A percentile compares a stretch with the other conserved stretches of the same genome.
Conservation (phyloP, 2,888 invertebrate species). For the Microctonus aethiopoides region DNA sequence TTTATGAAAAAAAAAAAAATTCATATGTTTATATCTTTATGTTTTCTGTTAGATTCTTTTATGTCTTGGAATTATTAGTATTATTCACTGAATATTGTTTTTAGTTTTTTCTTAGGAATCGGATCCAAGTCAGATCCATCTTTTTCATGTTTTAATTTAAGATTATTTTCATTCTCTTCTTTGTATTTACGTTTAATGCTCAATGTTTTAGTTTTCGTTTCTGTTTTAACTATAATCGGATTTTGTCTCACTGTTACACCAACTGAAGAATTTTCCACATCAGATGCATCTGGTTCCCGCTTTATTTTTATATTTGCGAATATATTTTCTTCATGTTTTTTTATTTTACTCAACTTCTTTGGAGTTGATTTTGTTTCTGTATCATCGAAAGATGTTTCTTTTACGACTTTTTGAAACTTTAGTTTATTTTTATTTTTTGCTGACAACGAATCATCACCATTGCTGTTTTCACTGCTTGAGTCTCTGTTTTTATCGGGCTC, state of each 20-base stretch:
- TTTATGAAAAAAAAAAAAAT: too few relatives aligned
- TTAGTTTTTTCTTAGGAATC: conserved; percentile 34
- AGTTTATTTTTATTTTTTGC: too few relatives aligned
- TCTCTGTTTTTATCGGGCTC: too few relatives aligned
- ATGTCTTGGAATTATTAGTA: too few relatives aligned
- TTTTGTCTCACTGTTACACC: conserved; percentile 6
- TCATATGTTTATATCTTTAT: too few relatives aligned
- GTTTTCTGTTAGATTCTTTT: too few relatives aligned
- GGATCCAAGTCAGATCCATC: conserved; percentile 32
- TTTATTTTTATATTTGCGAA: neutral
- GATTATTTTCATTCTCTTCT: conserved; percentile 7
- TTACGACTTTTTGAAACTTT: neutral
- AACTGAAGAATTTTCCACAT: conserved; percentile 5
- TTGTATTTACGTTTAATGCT: conserved; percentile 26
- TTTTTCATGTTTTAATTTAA: conserved; percentile 34
- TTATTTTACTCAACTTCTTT: neutral
- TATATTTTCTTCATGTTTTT: neutral
- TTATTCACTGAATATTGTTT: conserved; percentile 25
- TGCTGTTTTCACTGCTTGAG: neutral
- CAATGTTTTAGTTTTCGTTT: neutral
- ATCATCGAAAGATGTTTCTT: neutral
- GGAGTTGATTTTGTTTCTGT: neutral
- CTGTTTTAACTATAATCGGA: neutral
- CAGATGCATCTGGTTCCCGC: conserved; percentile 26
- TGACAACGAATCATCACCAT: too few relatives aligned